These are phyloP conservation scores for Nycticryphes semicollaris DNA, from an alignment of 2,113 vertebrate species.

Conservation along the genomic window DNA sequence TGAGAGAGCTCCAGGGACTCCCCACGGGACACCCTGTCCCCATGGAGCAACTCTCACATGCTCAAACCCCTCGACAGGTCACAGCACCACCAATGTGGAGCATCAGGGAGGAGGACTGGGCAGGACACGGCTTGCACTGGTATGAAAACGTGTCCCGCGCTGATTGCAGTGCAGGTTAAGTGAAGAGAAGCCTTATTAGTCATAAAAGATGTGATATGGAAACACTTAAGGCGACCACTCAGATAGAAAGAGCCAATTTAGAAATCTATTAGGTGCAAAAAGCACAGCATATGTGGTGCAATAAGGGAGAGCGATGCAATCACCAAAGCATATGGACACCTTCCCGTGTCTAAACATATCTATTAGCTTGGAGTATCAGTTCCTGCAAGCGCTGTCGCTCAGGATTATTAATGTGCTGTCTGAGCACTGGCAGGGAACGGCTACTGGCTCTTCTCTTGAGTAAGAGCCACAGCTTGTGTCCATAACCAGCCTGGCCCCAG, in stretches of 20 bases:
- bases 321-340: slow-evolving; percentile 9
- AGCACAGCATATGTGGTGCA: not conserved
- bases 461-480: not conserved
- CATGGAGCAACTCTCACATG: not conserved
- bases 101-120: not conserved
- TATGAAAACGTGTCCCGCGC: not conserved
- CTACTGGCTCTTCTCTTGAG: not conserved
- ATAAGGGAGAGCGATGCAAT: not conserved
- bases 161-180: not conserved
- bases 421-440: not conserved
- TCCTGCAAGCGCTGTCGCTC: not conserved
- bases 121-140: not conserved
- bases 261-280: slow-evolving; percentile 33
- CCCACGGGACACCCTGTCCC: rapidly evolving
- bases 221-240: not conserved
- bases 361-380: not conserved
- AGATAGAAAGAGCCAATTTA: slow-evolving; percentile 26
- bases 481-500: not conserved
- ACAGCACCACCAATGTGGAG: not conserved
- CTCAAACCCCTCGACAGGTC: rapidly evolving
- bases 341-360: not conserved
- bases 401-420: not conserved
- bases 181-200: slow-evolving; percentile 11
- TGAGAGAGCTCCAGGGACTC: not conserved
- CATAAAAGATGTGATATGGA: slow-evolving; percentile 23